These are phyloP conservation scores for Piscicola geometra DNA, from an alignment of 2,888 invertebrate genomes.

Conservation along the genomic window DNA sequence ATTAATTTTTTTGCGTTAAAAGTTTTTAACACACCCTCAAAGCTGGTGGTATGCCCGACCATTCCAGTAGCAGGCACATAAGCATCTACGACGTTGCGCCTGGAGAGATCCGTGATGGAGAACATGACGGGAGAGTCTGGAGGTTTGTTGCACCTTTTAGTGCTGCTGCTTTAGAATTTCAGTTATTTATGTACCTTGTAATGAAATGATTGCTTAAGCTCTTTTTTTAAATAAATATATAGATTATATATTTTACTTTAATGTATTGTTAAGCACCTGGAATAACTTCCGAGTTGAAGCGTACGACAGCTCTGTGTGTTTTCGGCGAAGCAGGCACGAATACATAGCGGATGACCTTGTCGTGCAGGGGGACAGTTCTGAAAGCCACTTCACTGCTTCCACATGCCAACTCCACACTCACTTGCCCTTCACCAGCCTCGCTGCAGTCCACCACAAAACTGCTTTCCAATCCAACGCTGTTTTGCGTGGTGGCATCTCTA, in stretches of 20 bases:
- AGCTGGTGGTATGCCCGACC: slow-evolving; percentile 49
- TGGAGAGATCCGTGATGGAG: neutral
- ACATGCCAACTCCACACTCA: slow-evolving; percentile 56
- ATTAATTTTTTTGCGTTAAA: too few relatives aligned
- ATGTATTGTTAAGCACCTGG: slow-evolving; percentile 28
- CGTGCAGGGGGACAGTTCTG: slow-evolving; percentile 78
- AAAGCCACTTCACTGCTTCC: slow-evolving; percentile 72
- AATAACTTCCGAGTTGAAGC: slow-evolving; percentile 61
- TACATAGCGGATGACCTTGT: slow-evolving; percentile 64
- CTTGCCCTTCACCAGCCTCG: slow-evolving; percentile 82
- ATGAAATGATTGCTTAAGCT: too few relatives aligned
- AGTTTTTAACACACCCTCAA: slow-evolving; percentile 52
- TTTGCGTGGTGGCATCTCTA: slow-evolving; percentile 50
- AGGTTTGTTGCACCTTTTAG: too few relatives aligned
- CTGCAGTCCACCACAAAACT: slow-evolving; percentile 73
- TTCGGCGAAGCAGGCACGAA: slow-evolving; percentile 83
- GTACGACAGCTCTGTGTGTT: slow-evolving; percentile 79
- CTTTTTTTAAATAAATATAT: too few relatives aligned
- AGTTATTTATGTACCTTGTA: too few relatives aligned
- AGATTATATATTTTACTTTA: too few relatives aligned
- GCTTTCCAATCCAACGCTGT: slow-evolving; percentile 49
- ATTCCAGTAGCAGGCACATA: slow-evolving; percentile 47
- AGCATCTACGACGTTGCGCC: slow-evolving; percentile 53
- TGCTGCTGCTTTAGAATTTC: too few relatives aligned
- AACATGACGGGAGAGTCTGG: slow-evolving; percentile 1